Evolutionary conservation across 2,888 invertebrate genomes (phyloP).

Genomic region (Amiota mariae): DNA sequence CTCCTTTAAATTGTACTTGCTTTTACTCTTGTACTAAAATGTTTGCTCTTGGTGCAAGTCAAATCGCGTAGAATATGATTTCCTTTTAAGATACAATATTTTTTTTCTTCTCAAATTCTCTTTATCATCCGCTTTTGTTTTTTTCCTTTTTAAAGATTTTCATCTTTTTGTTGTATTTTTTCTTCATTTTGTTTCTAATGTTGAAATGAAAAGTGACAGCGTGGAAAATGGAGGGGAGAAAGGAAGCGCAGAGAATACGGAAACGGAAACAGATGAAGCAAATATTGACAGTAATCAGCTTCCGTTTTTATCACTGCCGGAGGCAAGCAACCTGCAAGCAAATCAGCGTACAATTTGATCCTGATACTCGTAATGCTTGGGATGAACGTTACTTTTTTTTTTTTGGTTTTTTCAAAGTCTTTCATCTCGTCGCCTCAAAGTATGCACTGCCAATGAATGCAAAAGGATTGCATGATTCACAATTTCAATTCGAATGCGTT

Average conservation of each 20-base stretch:
- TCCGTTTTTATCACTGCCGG: slow-evolving; percentile 46
- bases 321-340: neutral
- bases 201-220: slow-evolving; percentile 32
- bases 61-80: slow-evolving; percentile 15
- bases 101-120: neutral
- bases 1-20: neutral
- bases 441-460: neutral
- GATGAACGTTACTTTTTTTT: too few species aligned
- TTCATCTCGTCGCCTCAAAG: too few species aligned
- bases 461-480: too few species aligned
- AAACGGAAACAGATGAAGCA: slow-evolving; percentile 60
- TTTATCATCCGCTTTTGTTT: neutral
- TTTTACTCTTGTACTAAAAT: neutral
- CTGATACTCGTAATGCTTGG: too few species aligned
- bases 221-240: slow-evolving; percentile 4
- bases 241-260: slow-evolving; percentile 32
- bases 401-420: too few species aligned
- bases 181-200: slow-evolving; percentile 20
- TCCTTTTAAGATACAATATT: slow-evolving; percentile 2
- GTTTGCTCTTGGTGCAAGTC: neutral
- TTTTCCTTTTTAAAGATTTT: neutral
- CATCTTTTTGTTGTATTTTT: slow-evolving; percentile 1
- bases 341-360: neutral
- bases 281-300: slow-evolving; percentile 69
- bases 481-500: neutral